Conservation (phyloP, 37 sponge, comb jelly and placozoan genomes). For the Spongia lamella region DNA sequence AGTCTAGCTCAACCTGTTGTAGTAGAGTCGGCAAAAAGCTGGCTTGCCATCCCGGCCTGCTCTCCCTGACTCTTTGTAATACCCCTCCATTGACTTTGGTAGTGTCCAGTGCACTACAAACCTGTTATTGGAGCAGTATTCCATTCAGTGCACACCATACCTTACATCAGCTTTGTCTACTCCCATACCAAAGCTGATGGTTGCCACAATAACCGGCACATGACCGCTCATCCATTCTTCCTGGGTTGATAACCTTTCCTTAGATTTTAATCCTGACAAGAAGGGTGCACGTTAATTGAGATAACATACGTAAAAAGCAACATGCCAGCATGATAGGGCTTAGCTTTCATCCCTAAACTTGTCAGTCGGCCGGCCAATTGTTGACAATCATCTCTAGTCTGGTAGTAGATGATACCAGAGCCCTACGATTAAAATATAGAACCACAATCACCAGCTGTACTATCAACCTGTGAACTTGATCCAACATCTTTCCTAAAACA, state of each 20-base stretch:
- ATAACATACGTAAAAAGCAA: not conserved
- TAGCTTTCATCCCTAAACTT: constrained; percentile 64
- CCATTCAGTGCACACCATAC: constrained; percentile 26
- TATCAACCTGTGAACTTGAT: not conserved
- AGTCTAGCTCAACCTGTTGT: constrained; percentile 51
- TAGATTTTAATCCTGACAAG: constrained; percentile 60
- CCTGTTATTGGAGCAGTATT: constrained; percentile 20
- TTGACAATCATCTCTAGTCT: constrained; percentile 81
- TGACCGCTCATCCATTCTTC: constrained; percentile 84
- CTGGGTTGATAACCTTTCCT: constrained; percentile 54
- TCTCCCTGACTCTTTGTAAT: constrained; percentile 95
- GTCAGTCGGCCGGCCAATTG: constrained; percentile 71
- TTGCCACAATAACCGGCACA: constrained; percentile 88
- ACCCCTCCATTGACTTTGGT: constrained; percentile 92
- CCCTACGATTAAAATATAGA: constrained; percentile 25
- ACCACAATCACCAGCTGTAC: constrained; percentile 4
- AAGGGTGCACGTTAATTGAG: too few relatives aligned
- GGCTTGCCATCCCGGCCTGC: constrained; percentile 82
- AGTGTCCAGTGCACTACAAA: constrained; percentile 98
- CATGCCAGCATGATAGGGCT: constrained; percentile 92
- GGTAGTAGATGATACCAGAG: constrained; percentile 92
- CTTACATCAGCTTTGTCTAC: constrained; percentile 95
- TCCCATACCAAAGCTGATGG: constrained; percentile 98
- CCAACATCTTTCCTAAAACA: constrained; percentile 16
- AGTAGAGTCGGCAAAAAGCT: constrained; percentile 82